Base-by-base conservation (phyloP, 2,888 invertebrate genomes). In the Euzophera pinguis region DNA sequence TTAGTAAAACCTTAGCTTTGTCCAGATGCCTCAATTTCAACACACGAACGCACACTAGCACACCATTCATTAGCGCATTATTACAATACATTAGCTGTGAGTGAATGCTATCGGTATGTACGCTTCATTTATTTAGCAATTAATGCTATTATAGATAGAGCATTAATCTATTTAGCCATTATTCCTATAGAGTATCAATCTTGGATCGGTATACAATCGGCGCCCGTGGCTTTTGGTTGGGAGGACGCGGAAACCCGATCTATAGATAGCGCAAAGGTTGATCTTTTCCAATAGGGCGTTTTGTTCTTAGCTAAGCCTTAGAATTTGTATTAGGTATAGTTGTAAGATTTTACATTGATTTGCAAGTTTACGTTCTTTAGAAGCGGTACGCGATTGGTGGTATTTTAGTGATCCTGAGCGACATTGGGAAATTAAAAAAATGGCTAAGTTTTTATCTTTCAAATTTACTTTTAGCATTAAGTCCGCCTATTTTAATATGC, bases 101-200 rank as follows among this genome's bases (percentile, higher is more conserved):
- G 16, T 13, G 14, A 32, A 45, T 45, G 45, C 16, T 16, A 16
- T 45, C 32, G 14, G 32, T 45, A 10, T 5, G 45, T 32, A 14
- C 39, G n/a, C 39, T 47, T 47, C 47, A 41, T 52, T 37, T 47
- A 22, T 42, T 48, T 22, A 43, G 47, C 16, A 39, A 39, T 38
- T 12, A 38, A 13, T 38, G 13, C 13, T 10, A 38, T n/a, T n/a
- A n/a, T n/a, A n/a, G n/a, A n/a, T 22, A 22, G 22, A 22, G 22
- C 22, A 38, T n/a, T n/a, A n/a, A n/a, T n/a, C n/a, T n/a, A n/a
- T n/a, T n/a, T n/a, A n/a, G n/a, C n/a, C n/a, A n/a, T 38, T 38
- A 38, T 38, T 14, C 7, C 14, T n/a, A 38, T 38, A 38, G 32
- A 14, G 32, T 32, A 45, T 45, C 45, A 45, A 45, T 45, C 45